Evolutionary conservation across 2,888 invertebrate genomes (phyloP).

Genomic region (Actias luna): DNA sequence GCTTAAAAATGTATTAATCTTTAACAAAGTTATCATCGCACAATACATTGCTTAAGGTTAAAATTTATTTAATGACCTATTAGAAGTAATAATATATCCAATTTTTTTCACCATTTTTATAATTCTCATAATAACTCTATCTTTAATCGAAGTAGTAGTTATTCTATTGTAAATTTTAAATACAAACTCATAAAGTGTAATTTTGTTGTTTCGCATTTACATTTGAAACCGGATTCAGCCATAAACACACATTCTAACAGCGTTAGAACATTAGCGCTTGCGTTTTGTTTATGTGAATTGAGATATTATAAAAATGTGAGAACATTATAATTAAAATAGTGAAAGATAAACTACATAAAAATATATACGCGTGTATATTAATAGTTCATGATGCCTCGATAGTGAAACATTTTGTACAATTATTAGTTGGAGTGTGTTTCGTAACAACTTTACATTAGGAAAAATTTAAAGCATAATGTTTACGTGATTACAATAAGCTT

Average conservation of each 20-base stretch:
- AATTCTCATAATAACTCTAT: constrained; percentile 3
- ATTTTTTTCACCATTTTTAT: constrained; percentile 1
- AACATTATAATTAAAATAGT: constrained; percentile 6
- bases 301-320: constrained; percentile 8
- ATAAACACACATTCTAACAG: background rate
- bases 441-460: background rate
- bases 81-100: background rate
- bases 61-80: constrained; percentile 1
- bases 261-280: constrained; percentile 2
- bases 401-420: background rate
- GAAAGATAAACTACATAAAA: background rate
- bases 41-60: background rate
- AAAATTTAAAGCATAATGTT: background rate
- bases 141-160: background rate
- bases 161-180: background rate
- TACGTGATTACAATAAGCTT: too few relatives aligned
- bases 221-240: background rate
- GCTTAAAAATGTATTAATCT: background rate
- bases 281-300: constrained; percentile 2
- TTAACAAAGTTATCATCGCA: background rate
- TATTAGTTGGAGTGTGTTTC: background rate
- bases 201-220: background rate
- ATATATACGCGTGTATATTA: background rate
- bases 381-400: background rate
- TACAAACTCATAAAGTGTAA: background rate